phyloP scores from a whole-genome alignment of 2,113 vertebrate species.

The Heterotilapia buettikoferi region DNA sequence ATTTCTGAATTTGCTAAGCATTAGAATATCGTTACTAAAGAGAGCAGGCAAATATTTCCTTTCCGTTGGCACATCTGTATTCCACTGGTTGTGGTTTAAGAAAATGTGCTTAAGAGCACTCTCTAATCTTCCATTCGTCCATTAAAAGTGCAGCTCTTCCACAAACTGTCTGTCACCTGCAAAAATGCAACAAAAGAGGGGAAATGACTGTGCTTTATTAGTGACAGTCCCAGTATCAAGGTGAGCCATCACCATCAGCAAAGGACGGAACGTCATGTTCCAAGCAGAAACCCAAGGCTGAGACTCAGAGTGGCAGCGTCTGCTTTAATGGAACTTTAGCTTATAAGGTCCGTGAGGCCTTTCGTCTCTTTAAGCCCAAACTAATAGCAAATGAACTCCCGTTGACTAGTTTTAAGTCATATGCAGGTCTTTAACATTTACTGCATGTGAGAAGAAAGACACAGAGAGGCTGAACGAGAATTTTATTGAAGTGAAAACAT shows the following conservation, averaged over 20 bases:
- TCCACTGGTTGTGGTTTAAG: neutral
- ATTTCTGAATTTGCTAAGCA: neutral
- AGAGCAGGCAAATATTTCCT: neutral
- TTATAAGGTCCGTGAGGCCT: neutral
- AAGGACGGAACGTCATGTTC: neutral
- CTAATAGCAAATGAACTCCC: neutral
- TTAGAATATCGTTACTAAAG: neutral
- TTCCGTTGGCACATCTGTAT: neutral
- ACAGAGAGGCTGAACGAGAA: neutral
- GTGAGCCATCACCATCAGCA: neutral
- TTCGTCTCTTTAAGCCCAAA: neutral
- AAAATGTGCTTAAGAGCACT: neutral
- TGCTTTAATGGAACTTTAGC: neutral
- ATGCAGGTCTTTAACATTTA: neutral
- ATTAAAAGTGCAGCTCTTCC: neutral
- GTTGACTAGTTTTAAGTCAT: neutral
- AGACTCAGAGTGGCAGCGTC: neutral
- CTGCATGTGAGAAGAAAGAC: neutral
- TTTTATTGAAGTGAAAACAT: constrained; percentile 24
- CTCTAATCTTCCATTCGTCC: neutral
- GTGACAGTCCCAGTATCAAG: neutral
- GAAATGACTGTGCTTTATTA: neutral
- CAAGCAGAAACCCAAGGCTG: neutral
- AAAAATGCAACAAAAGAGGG: neutral
- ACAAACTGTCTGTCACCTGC: neutral